phyloP scores from a whole-genome alignment of 2,888 invertebrate species.

The Sepiola atlantica region DNA sequence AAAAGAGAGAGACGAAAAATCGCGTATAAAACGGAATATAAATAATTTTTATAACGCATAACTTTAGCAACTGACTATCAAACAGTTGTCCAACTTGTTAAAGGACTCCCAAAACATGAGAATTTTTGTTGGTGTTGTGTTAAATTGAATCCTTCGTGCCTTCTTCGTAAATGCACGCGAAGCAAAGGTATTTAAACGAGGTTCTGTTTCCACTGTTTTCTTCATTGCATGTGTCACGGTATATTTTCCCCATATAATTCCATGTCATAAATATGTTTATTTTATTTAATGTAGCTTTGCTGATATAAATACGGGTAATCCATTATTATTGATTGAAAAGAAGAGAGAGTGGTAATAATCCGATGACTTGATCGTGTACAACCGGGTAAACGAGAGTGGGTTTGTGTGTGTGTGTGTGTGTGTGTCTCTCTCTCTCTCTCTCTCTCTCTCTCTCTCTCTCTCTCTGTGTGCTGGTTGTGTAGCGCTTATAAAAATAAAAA shows the following conservation, averaged over 20 bases:
- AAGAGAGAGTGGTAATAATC: neutral
- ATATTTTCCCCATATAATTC: neutral
- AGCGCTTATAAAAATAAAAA: neutral
- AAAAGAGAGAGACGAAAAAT: too few relatives aligned
- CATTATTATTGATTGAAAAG: neutral
- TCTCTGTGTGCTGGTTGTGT: neutral
- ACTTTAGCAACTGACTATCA: too few relatives aligned
- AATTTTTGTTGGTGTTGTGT: too few relatives aligned
- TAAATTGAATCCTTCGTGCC: too few relatives aligned
- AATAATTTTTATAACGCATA: too few relatives aligned
- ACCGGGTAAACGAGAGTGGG: neutral
- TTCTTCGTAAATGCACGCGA: too few relatives aligned
- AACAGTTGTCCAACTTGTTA: too few relatives aligned
- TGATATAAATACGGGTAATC: neutral
- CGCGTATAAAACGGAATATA: too few relatives aligned
- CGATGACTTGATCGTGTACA: neutral
- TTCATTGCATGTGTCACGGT: neutral
- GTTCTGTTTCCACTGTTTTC: neutral
- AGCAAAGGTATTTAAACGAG: too few relatives aligned
- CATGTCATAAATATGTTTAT: too few relatives aligned
- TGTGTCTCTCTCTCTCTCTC: neutral
- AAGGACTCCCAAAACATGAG: too few relatives aligned
- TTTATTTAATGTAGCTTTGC: neutral
- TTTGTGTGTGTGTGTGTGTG: neutral
- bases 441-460: too few relatives aligned